phyloP scores from a whole-genome alignment of 2,888 invertebrate genomes.

The Dryomyza anilis region DNA sequence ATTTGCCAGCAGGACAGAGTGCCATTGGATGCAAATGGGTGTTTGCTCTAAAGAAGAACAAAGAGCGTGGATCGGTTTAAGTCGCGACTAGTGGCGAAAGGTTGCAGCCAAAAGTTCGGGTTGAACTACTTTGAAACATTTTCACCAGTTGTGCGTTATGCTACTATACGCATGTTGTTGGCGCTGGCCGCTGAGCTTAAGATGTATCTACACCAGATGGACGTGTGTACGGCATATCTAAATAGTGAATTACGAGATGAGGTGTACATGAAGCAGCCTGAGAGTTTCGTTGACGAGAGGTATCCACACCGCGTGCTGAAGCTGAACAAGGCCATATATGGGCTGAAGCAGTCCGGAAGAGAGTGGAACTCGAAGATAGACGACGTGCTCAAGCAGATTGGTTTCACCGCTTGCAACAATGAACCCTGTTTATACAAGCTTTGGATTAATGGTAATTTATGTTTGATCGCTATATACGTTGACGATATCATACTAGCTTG shows the following conservation, averaged over 20 bases:
- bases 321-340: conserved; percentile 28
- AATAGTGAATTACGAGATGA: conserved; percentile 11
- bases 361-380: conserved; percentile 14
- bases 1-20: neutral
- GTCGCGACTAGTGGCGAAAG: conserved; percentile 28
- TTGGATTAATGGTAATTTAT: neutral
- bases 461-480: conserved; percentile 21
- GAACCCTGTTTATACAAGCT: conserved; percentile 20
- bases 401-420: conserved; percentile 14
- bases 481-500: conserved; percentile 29
- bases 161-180: conserved; percentile 29
- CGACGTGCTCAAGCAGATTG: conserved; percentile 6
- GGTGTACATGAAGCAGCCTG: conserved; percentile 23
- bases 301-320: conserved; percentile 14
- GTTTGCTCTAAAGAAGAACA: conserved; percentile 19
- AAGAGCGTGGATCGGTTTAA: conserved; percentile 17
- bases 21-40: conserved; percentile 24
- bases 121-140: conserved; percentile 33
- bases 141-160: conserved; percentile 32
- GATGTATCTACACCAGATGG: conserved; percentile 22
- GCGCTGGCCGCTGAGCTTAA: conserved; percentile 30
- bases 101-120: conserved; percentile 33
- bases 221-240: no score
- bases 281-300: conserved; percentile 20
- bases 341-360: conserved; percentile 17